Conservation (phyloP, 1,140 invertebrate genomes). For the Thalassaphorura encarpata region DNA sequence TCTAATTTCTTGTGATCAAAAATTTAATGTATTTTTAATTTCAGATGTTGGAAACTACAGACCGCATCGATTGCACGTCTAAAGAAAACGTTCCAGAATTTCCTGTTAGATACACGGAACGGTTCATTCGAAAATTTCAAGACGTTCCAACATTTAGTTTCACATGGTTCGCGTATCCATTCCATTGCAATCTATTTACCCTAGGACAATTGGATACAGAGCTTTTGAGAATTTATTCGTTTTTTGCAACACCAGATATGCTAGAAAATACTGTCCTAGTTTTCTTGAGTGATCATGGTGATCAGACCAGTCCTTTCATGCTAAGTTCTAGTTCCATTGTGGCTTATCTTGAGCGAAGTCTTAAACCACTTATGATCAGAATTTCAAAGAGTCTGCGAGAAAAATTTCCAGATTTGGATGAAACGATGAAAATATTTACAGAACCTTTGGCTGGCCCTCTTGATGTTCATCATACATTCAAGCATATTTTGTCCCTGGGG, state of each 20-base stretch:
- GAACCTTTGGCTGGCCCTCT: background rate
- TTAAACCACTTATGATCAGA: conserved; percentile 9
- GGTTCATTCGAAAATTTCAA: background rate
- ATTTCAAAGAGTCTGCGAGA: background rate
- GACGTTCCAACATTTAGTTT: conserved; percentile 1
- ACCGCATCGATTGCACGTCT: background rate
- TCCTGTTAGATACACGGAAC: background rate
- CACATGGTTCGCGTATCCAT: conserved; percentile 8
- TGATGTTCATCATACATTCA: conserved; percentile 12
- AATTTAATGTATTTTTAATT: too few species aligned
- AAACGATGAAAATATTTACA: too few species aligned
- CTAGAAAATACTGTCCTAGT: conserved; percentile 12
- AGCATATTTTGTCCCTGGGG: background rate
- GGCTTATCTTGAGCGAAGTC: conserved; percentile 9
- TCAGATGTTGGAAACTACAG: background rate
- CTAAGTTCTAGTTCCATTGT: background rate
- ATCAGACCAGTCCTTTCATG: conserved; percentile 2
- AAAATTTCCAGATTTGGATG: background rate
- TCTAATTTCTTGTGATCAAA: too few species aligned
- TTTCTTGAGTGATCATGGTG: conserved; percentile 14
- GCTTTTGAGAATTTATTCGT: background rate
- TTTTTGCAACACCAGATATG: background rate
- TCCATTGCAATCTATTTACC: background rate
- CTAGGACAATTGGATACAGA: background rate
- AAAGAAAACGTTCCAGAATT: conserved; percentile 5